phyloP scores from a whole-genome alignment of 2,888 invertebrate genomes.

The Lucinisca nassula region DNA sequence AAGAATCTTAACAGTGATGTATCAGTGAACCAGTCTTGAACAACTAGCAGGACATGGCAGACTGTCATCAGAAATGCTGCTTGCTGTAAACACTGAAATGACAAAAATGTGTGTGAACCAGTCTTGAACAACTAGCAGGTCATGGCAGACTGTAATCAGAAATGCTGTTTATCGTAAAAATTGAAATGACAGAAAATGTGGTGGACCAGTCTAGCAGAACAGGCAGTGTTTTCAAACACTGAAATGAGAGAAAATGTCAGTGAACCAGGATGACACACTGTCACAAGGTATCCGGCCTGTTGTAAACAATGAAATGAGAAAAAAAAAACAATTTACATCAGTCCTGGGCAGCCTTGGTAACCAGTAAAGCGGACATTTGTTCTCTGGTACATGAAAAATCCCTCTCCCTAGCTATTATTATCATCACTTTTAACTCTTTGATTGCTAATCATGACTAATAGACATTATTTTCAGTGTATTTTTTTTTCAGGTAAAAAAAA shows the following conservation, averaged over 20 bases:
- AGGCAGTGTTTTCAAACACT: conserved; percentile 71
- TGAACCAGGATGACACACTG: conserved; percentile 96
- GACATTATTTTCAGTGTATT: too few relatives aligned
- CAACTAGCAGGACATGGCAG: conserved; percentile 96
- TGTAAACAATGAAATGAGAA: conserved; percentile 89
- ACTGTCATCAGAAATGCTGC: conserved; percentile 95
- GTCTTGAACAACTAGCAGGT: conserved; percentile 96
- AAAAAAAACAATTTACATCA: too few relatives aligned
- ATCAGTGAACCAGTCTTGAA: conserved; percentile 96
- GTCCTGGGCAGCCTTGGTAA: too few relatives aligned
- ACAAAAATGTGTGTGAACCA: conserved; percentile 92
- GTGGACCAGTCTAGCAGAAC: not conserved
- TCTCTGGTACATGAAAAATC: too few relatives aligned
- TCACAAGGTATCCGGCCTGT: conserved; percentile 94
- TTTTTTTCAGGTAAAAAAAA: too few relatives aligned
- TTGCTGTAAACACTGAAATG: conserved; percentile 90
- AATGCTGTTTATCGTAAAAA: conserved; percentile 93
- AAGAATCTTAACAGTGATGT: conserved; percentile 90
- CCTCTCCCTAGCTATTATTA: too few relatives aligned
- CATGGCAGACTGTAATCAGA: conserved; percentile 96
- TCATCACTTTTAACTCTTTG: too few relatives aligned
- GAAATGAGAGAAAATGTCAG: conserved; percentile 93
- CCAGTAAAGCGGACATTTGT: too few relatives aligned
- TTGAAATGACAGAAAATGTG: conserved; percentile 25
- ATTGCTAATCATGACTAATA: too few relatives aligned